phyloP scores from a whole-genome alignment of 2,888 invertebrate genomes.

The Tenthredo distinguenda region DNA sequence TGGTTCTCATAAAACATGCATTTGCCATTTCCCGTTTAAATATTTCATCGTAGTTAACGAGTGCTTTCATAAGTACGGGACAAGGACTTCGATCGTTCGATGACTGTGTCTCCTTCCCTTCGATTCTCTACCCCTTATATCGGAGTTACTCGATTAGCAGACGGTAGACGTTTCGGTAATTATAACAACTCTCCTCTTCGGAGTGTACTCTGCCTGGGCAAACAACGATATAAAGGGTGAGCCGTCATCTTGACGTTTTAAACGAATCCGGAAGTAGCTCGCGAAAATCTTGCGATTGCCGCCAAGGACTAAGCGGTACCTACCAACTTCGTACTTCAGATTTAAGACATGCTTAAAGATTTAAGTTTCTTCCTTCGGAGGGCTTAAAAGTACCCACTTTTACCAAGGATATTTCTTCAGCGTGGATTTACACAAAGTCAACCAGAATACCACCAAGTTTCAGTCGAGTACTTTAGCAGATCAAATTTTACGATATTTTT shows the following conservation, averaged over 20 bases:
- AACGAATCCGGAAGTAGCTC: slow-evolving; percentile 1
- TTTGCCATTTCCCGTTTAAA: slow-evolving; percentile 45
- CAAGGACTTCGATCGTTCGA: not conserved
- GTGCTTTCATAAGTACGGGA: not conserved
- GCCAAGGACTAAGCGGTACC: not conserved
- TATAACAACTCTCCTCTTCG: not conserved
- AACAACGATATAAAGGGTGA: slow-evolving; percentile 11
- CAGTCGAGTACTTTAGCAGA: not conserved
- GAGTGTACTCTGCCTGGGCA: not conserved
- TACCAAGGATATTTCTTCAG: not conserved
- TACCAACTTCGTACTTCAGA: not conserved
- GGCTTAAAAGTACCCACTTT: slow-evolving; percentile 1
- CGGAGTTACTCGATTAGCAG: not conserved
- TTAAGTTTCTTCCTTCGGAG: slow-evolving; percentile 3
- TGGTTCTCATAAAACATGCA: slow-evolving; percentile 40
- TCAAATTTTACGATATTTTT: not conserved
- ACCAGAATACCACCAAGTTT: not conserved
- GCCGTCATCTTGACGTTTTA: not conserved
- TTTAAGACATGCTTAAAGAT: slow-evolving; percentile 20
- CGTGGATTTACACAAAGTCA: not conserved
- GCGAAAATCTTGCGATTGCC: not conserved
- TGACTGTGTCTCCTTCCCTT: not conserved
- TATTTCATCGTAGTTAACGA: slow-evolving; percentile 38
- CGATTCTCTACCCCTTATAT: not conserved
- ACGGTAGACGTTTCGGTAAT: not conserved